phyloP scores from a whole-genome alignment of 2,797 vertebrate genomes.

The Todus mexicanus region DNA sequence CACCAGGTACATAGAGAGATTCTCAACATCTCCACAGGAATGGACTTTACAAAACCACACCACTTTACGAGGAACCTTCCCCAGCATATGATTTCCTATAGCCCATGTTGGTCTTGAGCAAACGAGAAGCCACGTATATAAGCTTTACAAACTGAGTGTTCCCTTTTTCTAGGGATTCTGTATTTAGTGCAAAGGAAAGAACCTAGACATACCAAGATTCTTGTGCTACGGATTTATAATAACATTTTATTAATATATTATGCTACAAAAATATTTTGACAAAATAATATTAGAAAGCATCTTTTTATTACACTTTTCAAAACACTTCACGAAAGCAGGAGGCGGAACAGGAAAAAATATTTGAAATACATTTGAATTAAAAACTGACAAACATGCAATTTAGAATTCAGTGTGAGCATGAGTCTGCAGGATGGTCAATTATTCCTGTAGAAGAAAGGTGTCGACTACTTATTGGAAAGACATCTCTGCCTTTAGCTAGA shows the following conservation, averaged over 20 bases:
- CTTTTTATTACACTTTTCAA: conserved; percentile 75
- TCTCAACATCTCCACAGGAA: neutral
- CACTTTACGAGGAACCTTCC: neutral
- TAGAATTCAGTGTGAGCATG: neutral
- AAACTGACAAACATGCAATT: conserved; percentile 35
- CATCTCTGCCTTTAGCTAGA: neutral
- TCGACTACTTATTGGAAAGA: neutral
- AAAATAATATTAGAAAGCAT: conserved; percentile 82
- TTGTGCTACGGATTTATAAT: conserved; percentile 57
- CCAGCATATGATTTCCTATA: neutral
- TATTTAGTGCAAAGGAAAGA: neutral
- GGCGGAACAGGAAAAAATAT: conserved; percentile 47
- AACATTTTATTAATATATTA: conserved; percentile 83
- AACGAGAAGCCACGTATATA: neutral
- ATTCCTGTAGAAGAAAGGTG: neutral
- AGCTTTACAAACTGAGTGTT: neutral
- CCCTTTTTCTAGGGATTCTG: neutral
- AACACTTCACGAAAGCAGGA: conserved; percentile 66
- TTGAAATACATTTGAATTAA: conserved; percentile 43
- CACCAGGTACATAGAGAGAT: neutral
- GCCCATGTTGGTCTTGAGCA: neutral
- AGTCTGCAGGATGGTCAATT: neutral
- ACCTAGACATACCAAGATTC: neutral
- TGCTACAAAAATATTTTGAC: conserved; percentile 82
- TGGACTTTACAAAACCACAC: neutral